Conservation (phyloP, 2,888 invertebrate species). For the Patella pellucida region DNA sequence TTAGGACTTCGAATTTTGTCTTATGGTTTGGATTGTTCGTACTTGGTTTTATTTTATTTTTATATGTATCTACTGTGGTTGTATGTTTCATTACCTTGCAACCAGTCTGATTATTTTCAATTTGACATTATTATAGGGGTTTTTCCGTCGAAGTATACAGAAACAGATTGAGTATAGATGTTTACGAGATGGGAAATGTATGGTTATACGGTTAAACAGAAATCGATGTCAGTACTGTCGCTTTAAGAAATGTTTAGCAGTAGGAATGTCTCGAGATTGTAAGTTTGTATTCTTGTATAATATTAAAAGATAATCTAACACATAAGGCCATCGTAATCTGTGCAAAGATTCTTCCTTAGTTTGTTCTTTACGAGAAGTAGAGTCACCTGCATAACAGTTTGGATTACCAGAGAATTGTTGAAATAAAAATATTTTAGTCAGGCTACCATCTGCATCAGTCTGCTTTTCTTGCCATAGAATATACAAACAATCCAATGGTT, state of each 20-base stretch:
- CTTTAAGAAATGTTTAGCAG: slow-evolving; percentile 70
- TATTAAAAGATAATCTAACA: not conserved
- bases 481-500: too few species aligned
- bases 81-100: too few species aligned
- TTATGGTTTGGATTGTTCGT: too few species aligned
- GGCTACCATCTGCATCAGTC: too few species aligned
- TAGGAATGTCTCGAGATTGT: slow-evolving; percentile 70
- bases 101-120: too few species aligned
- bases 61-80: too few species aligned
- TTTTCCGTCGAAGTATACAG: slow-evolving; percentile 70
- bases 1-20: too few species aligned
- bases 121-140: slow-evolving; percentile 56
- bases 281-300: slow-evolving; percentile 34
- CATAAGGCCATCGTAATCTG: not conserved
- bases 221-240: slow-evolving; percentile 71
- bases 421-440: too few species aligned
- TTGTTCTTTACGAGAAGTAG: not conserved
- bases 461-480: too few species aligned
- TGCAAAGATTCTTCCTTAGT: not conserved
- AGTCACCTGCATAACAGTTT: not conserved
- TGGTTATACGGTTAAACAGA: slow-evolving; percentile 68
- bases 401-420: too few species aligned
- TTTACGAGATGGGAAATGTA: slow-evolving; percentile 68
- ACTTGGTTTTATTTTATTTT: too few species aligned
- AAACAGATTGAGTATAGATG: slow-evolving; percentile 71